Evolutionary conservation across 30 jellyfish, hydroid and myxozoan species (phyloP).

Genomic region (Catostylus mosaicus): DNA sequence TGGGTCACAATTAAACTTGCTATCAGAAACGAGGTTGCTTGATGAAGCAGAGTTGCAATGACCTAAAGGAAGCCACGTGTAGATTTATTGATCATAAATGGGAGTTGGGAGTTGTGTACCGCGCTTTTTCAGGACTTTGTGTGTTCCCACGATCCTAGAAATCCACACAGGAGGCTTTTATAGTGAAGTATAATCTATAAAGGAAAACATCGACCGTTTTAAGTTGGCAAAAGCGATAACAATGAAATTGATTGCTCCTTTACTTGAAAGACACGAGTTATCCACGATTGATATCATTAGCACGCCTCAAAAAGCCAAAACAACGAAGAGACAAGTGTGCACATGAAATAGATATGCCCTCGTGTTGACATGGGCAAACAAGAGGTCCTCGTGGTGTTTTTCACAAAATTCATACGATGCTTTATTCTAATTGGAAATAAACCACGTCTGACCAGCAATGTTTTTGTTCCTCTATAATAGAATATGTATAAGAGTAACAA

Average conservation of each 20-base stretch:
- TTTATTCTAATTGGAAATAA: constrained; percentile 66
- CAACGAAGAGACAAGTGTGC: constrained; percentile 48
- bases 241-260: constrained; percentile 47
- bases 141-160: constrained; percentile 39
- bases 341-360: constrained; percentile 58
- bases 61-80: constrained; percentile 8
- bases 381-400: constrained; percentile 66
- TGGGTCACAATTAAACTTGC: not conserved
- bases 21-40: constrained; percentile 2
- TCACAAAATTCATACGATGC: constrained; percentile 49
- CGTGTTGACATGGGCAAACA: constrained; percentile 51
- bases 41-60: not conserved
- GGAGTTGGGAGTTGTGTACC: constrained; percentile 4
- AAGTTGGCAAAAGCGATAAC: constrained; percentile 45
- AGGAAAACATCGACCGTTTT: constrained; percentile 50
- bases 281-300: constrained; percentile 36
- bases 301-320: constrained; percentile 74
- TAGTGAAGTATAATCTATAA: constrained; percentile 46
- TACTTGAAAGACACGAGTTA: constrained; percentile 44
- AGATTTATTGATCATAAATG: not conserved
- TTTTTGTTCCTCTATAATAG: constrained; percentile 58
- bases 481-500: constrained; percentile 66
- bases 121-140: not conserved
- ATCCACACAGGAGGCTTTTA: constrained; percentile 71
- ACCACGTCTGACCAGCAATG: constrained; percentile 45